These are phyloP conservation scores for Lasiurus cinereus DNA, from an alignment of 2,113 vertebrate genomes.

Conservation along the genomic window DNA sequence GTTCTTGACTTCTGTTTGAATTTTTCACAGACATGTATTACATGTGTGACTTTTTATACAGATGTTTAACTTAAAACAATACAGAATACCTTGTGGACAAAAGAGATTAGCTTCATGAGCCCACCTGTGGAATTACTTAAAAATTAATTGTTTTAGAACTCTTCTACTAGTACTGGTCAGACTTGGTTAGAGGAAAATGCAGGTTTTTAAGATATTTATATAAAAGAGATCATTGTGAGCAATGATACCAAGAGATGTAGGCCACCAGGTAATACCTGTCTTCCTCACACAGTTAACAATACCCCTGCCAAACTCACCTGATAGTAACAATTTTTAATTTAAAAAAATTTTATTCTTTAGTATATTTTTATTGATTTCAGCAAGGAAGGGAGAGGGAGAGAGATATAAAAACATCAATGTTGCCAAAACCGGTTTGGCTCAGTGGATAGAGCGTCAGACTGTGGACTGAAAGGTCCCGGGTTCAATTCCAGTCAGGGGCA, in stretches of 20 bases:
- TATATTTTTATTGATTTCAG: too few relatives aligned
- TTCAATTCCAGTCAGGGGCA: too few relatives aligned
- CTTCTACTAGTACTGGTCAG: not conserved
- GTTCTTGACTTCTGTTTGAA: not conserved
- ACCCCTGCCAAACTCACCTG: not conserved
- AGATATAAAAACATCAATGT: too few relatives aligned
- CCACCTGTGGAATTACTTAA: not conserved
- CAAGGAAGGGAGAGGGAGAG: too few relatives aligned
- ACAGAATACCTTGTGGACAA: not conserved
- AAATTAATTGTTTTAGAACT: constrained; percentile 7
- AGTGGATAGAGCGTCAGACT: too few relatives aligned
- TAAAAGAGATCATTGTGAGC: not conserved
- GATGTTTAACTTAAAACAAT: not conserved
- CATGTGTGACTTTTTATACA: not conserved
- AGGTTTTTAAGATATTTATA: not conserved
- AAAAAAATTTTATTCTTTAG: too few relatives aligned
- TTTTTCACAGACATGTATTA: not conserved
- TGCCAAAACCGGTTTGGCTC: too few relatives aligned
- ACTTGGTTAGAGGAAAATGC: constrained; percentile 13
- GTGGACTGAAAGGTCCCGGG: too few relatives aligned
- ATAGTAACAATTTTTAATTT: not conserved
- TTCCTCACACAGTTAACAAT: not conserved
- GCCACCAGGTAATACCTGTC: not conserved
- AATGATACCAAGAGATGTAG: constrained; percentile 18
- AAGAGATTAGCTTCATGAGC: not conserved